Percentiles rank a stretch among this genome's conserved stretches.
These are phyloP conservation scores for Listronotus oregonensis DNA, from an alignment of 1,140 invertebrate species.

Conservation along the genomic window DNA sequence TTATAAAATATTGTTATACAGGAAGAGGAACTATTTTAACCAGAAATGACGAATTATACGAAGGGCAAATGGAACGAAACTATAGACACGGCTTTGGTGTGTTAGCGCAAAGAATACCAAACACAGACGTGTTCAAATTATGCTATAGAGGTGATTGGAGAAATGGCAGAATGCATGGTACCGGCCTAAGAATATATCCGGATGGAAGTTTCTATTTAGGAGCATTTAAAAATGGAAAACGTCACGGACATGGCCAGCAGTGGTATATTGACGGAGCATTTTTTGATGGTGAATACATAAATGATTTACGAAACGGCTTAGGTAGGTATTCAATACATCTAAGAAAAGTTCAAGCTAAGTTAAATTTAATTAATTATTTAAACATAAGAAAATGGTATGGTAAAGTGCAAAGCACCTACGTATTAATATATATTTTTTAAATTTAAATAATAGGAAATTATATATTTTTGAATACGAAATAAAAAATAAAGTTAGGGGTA, in stretches of 20 bases:
- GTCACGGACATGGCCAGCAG: conserved; percentile 68
- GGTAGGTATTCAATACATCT: conserved; percentile 17
- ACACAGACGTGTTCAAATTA: conserved; percentile 55
- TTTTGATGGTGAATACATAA: conserved; percentile 64
- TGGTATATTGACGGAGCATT: conserved; percentile 62
- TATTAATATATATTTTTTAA: too few relatives aligned
- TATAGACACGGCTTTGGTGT: conserved; percentile 58
- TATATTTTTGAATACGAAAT: too few relatives aligned
- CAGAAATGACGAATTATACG: conserved; percentile 47
- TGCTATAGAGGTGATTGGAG: conserved; percentile 61
- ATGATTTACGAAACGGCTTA: conserved; percentile 52
- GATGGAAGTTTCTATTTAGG: conserved; percentile 67
- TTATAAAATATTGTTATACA: conserved; percentile 1
- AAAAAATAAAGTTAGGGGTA: too few relatives aligned
- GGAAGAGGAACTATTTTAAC: conserved; percentile 46
- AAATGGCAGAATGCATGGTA: conserved; percentile 60
- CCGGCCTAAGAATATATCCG: conserved; percentile 61
- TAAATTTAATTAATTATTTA: too few relatives aligned
- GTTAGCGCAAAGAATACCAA: conserved; percentile 50
- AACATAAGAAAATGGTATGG: too few relatives aligned
- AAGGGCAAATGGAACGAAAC: conserved; percentile 54
- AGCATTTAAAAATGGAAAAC: conserved; percentile 62
- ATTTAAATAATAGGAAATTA: too few relatives aligned
- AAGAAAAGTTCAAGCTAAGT: too few relatives aligned
- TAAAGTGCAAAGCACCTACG: too few relatives aligned